Conservation (phyloP, 2,113 vertebrate species). For the Narcine bancroftii region DNA sequence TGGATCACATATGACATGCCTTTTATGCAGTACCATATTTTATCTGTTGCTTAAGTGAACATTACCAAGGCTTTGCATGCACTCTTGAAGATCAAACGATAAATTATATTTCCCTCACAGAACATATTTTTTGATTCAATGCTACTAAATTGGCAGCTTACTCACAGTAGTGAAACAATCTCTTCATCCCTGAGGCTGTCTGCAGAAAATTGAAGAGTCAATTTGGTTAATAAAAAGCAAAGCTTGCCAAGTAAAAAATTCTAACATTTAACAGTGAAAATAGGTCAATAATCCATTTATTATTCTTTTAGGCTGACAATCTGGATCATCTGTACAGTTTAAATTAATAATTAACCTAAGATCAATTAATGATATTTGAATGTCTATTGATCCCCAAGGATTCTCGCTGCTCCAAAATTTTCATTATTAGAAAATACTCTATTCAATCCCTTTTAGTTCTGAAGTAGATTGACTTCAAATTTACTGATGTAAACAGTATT, state of each 20-base stretch:
- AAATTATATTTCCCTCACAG: conserved; percentile 9
- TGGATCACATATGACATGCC: background rate
- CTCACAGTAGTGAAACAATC: background rate
- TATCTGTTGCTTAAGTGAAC: background rate
- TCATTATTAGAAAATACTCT: too few relatives aligned
- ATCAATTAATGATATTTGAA: too few relatives aligned
- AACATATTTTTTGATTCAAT: background rate
- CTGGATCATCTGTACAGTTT: too few relatives aligned
- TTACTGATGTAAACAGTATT: too few relatives aligned
- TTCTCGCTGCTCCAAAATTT: too few relatives aligned
- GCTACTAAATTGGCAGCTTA: background rate
- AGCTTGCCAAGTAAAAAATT: conserved; percentile 16
- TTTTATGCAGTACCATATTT: background rate
- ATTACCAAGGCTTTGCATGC: background rate
- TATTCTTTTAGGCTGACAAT: too few relatives aligned
- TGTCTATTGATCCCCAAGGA: too few relatives aligned
- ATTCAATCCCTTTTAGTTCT: too few relatives aligned
- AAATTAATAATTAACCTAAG: too few relatives aligned
- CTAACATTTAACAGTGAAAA: background rate
- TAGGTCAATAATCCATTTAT: too few relatives aligned
- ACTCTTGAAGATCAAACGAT: background rate
- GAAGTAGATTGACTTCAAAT: too few relatives aligned
- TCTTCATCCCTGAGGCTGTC: background rate
- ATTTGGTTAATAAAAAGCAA: background rate
- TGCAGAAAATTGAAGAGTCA: background rate